Evolutionary conservation across 2,797 vertebrate genomes (phyloP).

Genomic region (Myotis vivesi): DNA sequence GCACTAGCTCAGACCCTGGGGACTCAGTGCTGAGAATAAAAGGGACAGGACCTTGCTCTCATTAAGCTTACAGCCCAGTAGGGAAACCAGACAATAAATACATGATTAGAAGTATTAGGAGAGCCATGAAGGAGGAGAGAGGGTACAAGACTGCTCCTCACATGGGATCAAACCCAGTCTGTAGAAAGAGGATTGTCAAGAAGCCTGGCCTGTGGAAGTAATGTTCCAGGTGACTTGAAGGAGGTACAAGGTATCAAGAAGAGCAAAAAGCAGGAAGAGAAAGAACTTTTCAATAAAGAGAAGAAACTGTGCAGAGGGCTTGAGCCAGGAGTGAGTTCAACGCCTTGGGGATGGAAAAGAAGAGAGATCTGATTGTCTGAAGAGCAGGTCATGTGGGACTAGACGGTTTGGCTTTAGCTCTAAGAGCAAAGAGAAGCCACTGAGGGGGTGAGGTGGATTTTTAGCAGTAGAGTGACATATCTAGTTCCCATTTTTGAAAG

Average conservation of each 20-base stretch:
- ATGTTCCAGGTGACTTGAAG: background rate
- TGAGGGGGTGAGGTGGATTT: background rate
- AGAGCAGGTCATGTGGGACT: background rate
- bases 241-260: background rate
- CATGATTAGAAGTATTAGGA: background rate
- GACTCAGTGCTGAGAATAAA: background rate
- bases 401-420: background rate
- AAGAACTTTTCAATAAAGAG: background rate
- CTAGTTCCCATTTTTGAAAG: conserved; percentile 11
- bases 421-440: background rate
- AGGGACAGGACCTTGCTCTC: background rate
- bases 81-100: background rate
- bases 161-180: background rate
- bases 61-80: background rate
- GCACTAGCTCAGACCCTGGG: background rate
- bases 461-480: background rate
- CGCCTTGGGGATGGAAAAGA: background rate
- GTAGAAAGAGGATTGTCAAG: background rate
- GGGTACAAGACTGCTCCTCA: background rate
- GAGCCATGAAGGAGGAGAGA: background rate
- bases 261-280: background rate
- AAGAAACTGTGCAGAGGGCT: background rate
- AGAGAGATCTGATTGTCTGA: background rate
- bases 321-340: background rate
- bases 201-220: background rate